Conservation (phyloP, 2,797 vertebrate species). For the Mus caroli region DNA sequence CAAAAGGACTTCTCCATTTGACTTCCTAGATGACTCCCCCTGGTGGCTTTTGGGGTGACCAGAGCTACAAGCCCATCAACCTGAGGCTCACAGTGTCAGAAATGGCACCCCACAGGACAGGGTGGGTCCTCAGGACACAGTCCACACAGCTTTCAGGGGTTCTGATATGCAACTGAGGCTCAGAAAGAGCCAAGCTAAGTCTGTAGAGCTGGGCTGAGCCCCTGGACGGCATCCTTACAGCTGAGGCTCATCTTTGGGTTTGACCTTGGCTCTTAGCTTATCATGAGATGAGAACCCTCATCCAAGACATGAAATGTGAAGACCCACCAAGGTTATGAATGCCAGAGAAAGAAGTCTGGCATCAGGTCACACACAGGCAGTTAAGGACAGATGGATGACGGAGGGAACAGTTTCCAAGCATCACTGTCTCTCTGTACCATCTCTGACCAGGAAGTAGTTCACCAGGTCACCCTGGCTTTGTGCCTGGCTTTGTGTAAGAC, state of each 20-base stretch:
- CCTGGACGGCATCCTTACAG: background rate
- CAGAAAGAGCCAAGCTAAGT: background rate
- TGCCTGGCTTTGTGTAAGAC: background rate
- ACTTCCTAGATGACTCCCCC: background rate
- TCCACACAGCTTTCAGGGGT: rapidly evolving
- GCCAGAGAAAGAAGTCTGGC: background rate
- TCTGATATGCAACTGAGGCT: background rate
- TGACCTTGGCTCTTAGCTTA: background rate
- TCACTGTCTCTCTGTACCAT: background rate
- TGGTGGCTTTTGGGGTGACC: background rate
- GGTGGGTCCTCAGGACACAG: background rate
- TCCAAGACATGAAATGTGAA: background rate
- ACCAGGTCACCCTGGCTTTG: rapidly evolving
- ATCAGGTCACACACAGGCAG: background rate
- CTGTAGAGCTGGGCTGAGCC: background rate
- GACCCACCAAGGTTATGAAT: background rate
- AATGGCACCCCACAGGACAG: background rate
- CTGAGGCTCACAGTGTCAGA: background rate
- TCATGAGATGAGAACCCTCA: background rate
- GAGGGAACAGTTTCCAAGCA: background rate
- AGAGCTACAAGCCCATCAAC: background rate
- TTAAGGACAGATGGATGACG: background rate
- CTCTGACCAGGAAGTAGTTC: background rate
- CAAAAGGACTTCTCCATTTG: background rate
- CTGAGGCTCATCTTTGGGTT: background rate